These are phyloP conservation scores for Procapra przewalskii DNA, from an alignment of 2,113 vertebrate genomes.

Conservation along the genomic window DNA sequence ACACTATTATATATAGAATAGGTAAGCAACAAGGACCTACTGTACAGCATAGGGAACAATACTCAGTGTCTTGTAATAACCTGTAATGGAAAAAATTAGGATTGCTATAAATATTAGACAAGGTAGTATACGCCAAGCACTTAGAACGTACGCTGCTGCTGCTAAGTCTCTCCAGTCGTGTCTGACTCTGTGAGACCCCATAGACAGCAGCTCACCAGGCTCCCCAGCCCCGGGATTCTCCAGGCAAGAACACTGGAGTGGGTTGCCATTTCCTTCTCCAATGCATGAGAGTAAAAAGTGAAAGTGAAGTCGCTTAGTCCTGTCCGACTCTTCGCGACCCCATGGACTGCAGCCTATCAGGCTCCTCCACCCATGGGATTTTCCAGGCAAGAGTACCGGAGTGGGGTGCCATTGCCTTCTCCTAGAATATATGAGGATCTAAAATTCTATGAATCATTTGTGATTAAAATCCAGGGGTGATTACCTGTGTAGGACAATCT, in stretches of 20 bases:
- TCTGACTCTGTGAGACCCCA: too few relatives aligned
- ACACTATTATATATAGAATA: neutral
- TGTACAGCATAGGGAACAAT: neutral
- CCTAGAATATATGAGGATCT: neutral
- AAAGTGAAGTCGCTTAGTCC: fast-evolving
- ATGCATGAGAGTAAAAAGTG: too few relatives aligned
- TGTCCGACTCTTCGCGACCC: fast-evolving
- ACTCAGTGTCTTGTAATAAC: neutral
- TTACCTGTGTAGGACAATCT: neutral
- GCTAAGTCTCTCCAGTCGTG: too few relatives aligned
- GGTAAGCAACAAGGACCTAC: neutral
- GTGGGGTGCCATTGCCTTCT: too few relatives aligned
- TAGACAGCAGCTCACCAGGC: too few relatives aligned
- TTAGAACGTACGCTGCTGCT: neutral
- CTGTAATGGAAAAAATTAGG: neutral
- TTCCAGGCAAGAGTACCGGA: too few relatives aligned
- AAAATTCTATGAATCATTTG: neutral
- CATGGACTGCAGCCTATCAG: too few relatives aligned
- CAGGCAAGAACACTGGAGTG: too few relatives aligned
- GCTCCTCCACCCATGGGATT: too few relatives aligned
- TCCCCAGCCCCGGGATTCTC: too few relatives aligned
- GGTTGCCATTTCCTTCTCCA: too few relatives aligned
- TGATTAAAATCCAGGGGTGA: neutral
- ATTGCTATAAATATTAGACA: neutral
- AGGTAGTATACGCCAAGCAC: neutral